phyloP scores from a whole-genome alignment of 1,140 invertebrate genomes.

The Brachystomella parvula region DNA sequence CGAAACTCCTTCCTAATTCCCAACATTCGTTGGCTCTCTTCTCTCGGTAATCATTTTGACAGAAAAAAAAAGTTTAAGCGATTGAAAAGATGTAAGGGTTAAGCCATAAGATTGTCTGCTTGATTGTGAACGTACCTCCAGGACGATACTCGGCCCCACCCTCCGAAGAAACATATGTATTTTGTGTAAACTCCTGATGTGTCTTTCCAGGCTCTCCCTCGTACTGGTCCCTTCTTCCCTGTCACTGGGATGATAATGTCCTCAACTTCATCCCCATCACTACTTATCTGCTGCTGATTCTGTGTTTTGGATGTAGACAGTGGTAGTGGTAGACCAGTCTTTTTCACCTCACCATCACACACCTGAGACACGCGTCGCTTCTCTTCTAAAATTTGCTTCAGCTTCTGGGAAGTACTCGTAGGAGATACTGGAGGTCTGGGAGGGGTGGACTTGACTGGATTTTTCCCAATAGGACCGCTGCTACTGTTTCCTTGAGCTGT shows the following conservation, averaged over 20 bases:
- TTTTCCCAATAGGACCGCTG: background rate
- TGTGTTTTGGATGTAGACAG: background rate
- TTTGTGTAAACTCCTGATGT: constrained; percentile 39
- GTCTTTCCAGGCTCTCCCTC: constrained; percentile 40
- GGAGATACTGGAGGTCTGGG: too few species aligned
- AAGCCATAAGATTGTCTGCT: background rate
- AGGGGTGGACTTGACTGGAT: too few species aligned
- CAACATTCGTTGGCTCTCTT: too few species aligned
- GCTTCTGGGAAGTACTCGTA: background rate
- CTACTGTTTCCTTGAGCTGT: background rate
- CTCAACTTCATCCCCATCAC: constrained; percentile 20
- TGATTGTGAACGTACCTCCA: constrained; percentile 41
- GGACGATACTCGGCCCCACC: constrained; percentile 40
- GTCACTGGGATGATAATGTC: constrained; percentile 41
- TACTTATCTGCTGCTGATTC: background rate
- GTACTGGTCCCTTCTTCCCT: constrained; percentile 42
- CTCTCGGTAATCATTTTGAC: too few species aligned
- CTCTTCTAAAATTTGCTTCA: background rate
- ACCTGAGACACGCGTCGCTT: background rate
- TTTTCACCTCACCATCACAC: background rate
- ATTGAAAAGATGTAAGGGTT: background rate
- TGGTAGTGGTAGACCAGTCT: background rate
- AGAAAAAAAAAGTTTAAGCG: background rate
- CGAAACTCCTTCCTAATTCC: too few species aligned
- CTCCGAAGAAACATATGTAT: constrained; percentile 41